Evolutionary conservation across 2,888 invertebrate genomes (phyloP), one percentile per base, ranked within the genome.

Genomic region (Drosophila falleni): DNA sequence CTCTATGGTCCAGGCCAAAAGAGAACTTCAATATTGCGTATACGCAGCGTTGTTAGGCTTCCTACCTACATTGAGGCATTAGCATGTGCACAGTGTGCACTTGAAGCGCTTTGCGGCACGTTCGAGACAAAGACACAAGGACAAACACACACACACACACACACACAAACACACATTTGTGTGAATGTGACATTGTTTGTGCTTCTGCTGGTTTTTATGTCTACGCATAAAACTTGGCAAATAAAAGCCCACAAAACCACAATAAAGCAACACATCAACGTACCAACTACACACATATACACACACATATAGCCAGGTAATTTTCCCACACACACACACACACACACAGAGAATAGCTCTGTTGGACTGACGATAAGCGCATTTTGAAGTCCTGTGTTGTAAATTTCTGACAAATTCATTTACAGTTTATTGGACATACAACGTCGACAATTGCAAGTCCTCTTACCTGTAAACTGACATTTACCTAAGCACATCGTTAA

Each of bases 341-440:
- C 15, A 37, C 33, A 53, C 13, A 42, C 37, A 42, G 26, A n/a
- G 9, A 37, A n/a, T 35, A 15, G 49, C 26, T 35, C 39, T 67
- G 65, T 15, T 49, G 47, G 60, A 31, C 74, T 58, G 55, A 29
- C 72, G 74, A 81, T 84, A 89, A 81, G 74, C 77, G 71, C 70
- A 84, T 76, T 75, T 84, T 62, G 66, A 59, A 61, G 62, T 53
- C 41, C 60, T 29, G 44, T 29, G 44, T 53, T 53, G 33, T 58
- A 65, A 79, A 82, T 61, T 77, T 51, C 54, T 39, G 23, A 67
- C 70, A 86, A 88, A 88, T 88, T 83, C 80, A 89, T 88, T 87
- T 86, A 75, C 73, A 71, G 79, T 76, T 79, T 76, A 76, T 74
- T 71, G 64, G 73, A 56, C 64, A 56, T 63, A 60, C 31, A 44